Base-by-base conservation (phyloP, 92 coral and sea anemone genomes). In the Nematostella vectensis region DNA sequence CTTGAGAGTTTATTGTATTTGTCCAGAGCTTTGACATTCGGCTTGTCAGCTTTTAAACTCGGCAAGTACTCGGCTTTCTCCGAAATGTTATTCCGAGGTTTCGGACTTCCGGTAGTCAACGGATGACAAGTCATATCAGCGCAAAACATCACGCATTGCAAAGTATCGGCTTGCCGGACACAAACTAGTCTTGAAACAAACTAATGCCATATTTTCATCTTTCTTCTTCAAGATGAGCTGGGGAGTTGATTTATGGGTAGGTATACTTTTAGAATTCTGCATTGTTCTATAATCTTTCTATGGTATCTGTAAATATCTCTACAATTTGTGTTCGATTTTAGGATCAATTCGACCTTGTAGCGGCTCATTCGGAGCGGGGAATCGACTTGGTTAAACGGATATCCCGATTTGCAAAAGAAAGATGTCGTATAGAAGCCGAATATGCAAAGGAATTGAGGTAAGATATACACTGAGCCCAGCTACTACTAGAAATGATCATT, bases 201-300 rank as follows among this genome's bases (percentile, higher is more conserved):
- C n/a, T n/a, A n/a, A n/a, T n/a, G n/a, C n/a, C n/a, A n/a, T n/a
- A n/a, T 36, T 50, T 36, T 64, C 15, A 18, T 26, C 50, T 53
- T 0, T 27, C 27, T 64, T 59, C 26, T 11, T 31, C 54, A 83
- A 29, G 40, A 89, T 89, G 97, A 75, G 80, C 48, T 91, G 96
- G 98, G 98, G 98, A 49, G 81, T 58, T 56, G 98, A 91, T 22
- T 83, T 91, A 43, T 91, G 98, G 98, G 98, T 91, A 71, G 59
- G 91, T 17, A 45, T 45, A 36, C 9, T 8, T 8, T 36, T 36
- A 8, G 8, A 36, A 36, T 8, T n/a, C n/a, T n/a, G n/a, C n/a
- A n/a, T n/a, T n/a, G n/a, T n/a, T n/a, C n/a, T n/a, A n/a, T n/a
- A n/a, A n/a, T n/a, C n/a, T n/a, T n/a, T n/a, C n/a, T n/a, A 45